These are phyloP conservation scores for Leptodactylus fallax DNA, from an alignment of 2,797 vertebrate species.

Conservation along the genomic window DNA sequence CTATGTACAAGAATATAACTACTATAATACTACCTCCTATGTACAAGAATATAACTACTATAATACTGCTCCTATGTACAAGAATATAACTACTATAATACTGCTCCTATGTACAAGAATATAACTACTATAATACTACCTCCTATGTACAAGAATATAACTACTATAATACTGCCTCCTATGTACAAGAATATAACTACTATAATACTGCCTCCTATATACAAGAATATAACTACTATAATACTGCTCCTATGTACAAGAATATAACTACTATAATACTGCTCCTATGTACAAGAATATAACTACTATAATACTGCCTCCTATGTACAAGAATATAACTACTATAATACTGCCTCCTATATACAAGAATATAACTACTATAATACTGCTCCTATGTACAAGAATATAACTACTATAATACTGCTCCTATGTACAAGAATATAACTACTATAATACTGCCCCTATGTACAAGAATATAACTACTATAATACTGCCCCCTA, in stretches of 20 bases:
- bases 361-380: slow-evolving; percentile 10
- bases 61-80: neutral
- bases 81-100: slow-evolving; percentile 1
- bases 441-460: slow-evolving; percentile 7
- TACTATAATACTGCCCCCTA: too few relatives aligned
- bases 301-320: slow-evolving; percentile 13
- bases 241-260: neutral
- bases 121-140: slow-evolving; percentile 21
- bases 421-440: neutral
- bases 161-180: slow-evolving; percentile 9
- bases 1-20: neutral
- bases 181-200: slow-evolving; percentile 13
- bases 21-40: neutral
- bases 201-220: neutral
- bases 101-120: neutral
- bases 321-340: slow-evolving; percentile 25
- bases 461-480: too few relatives aligned
- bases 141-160: neutral
- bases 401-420: slow-evolving; percentile 13
- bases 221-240: slow-evolving; percentile 15
- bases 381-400: slow-evolving; percentile 2
- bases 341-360: slow-evolving; percentile 5
- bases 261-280: slow-evolving; percentile 7
- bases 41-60: slow-evolving; percentile 1
- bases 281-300: neutral